phyloP scores from a whole-genome alignment of 2,797 vertebrate genomes.

The Propithecus perrieri region DNA sequence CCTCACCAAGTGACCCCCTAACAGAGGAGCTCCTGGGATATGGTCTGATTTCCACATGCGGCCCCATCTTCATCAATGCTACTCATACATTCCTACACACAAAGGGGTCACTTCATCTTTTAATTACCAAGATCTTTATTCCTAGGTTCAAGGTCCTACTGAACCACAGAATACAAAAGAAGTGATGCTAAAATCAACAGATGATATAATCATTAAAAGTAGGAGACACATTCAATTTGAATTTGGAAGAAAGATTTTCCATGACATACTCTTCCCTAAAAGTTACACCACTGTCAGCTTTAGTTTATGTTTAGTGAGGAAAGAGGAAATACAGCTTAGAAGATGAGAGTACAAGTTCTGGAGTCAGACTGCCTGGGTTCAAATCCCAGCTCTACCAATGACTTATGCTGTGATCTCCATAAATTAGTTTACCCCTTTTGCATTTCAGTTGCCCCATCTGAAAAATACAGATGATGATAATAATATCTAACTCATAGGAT shows the following conservation, averaged over 20 bases:
- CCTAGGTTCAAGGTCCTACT: not conserved
- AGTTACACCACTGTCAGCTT: not conserved
- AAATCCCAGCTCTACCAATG: not conserved
- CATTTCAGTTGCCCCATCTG: not conserved
- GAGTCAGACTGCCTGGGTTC: not conserved
- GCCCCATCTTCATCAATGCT: not conserved
- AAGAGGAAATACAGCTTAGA: not conserved
- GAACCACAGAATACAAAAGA: not conserved
- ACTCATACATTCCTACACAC: not conserved
- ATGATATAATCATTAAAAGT: not conserved
- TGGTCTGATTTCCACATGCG: not conserved
- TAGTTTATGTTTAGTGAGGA: not conserved
- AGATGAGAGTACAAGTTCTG: not conserved
- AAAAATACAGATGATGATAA: not conserved
- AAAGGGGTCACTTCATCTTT: not conserved
- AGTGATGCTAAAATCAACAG: not conserved
- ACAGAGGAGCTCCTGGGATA: not conserved
- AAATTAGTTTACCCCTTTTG: not conserved
- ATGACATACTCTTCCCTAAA: not conserved
- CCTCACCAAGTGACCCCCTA: not conserved
- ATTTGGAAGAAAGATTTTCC: not conserved
- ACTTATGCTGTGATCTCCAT: not conserved
- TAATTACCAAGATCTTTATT: not conserved
- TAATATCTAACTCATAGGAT: not conserved
- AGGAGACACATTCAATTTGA: not conserved